These are phyloP conservation scores for Leucoraja ocellata DNA, from an alignment of 2,797 vertebrate genomes.

Conservation along the genomic window DNA sequence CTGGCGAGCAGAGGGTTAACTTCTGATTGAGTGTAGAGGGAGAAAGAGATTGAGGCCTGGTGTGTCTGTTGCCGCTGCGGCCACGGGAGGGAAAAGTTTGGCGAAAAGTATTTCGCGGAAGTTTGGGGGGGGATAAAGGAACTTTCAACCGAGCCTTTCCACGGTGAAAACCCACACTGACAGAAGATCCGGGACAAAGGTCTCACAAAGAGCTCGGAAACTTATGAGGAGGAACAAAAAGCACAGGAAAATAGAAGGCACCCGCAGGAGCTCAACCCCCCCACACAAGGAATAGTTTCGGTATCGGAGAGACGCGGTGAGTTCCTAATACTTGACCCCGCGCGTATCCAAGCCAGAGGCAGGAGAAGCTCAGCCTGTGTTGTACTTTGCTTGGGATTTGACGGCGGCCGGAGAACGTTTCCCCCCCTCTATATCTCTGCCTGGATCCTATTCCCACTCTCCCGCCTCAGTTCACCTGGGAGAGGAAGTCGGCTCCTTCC, in stretches of 20 bases:
- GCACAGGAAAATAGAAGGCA: neutral
- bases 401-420: neutral
- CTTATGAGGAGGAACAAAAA: neutral
- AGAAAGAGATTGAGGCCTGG: slow-evolving; percentile 3
- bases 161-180: neutral
- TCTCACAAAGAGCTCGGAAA: neutral
- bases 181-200: neutral
- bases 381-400: neutral
- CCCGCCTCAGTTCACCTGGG: slow-evolving; percentile 14
- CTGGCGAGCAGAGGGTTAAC: slow-evolving; percentile 20
- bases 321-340: neutral
- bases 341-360: too few relatives aligned
- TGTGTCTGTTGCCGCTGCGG: neutral
- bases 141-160: too few relatives aligned
- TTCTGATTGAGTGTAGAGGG: neutral
- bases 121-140: neutral
- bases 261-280: too few relatives aligned
- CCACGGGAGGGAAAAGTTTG: neutral
- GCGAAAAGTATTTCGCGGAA: neutral
- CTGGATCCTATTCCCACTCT: neutral
- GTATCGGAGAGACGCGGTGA: neutral
- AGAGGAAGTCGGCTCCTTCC: neutral
- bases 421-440: neutral
- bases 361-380: too few relatives aligned
- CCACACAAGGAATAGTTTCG: too few relatives aligned